phyloP scores from a whole-genome alignment of 2,797 vertebrate genomes.

The Hypotaenidia okinawae region DNA sequence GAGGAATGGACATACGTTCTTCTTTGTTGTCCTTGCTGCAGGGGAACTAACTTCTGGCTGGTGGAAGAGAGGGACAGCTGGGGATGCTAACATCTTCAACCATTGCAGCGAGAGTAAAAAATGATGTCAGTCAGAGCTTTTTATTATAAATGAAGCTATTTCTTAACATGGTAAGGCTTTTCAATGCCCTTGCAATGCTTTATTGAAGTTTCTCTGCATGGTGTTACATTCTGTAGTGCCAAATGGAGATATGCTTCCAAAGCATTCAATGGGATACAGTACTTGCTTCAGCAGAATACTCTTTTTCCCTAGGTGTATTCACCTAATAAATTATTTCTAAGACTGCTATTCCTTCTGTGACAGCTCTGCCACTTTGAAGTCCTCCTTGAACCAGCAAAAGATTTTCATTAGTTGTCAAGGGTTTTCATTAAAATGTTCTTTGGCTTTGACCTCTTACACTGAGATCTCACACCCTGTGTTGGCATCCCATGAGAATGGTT shows the following conservation, averaged over 20 bases:
- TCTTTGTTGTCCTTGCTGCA: constrained; percentile 2
- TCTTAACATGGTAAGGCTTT: constrained; percentile 17
- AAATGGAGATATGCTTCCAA: background rate
- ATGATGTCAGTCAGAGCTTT: background rate
- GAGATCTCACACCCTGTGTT: background rate
- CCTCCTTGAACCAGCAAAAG: constrained; percentile 22
- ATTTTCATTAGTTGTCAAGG: background rate
- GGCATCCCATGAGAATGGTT: background rate
- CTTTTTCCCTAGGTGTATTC: background rate
- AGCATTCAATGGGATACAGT: background rate
- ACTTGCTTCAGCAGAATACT: background rate
- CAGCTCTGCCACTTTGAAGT: constrained; percentile 11
- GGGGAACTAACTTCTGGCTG: constrained; percentile 9
- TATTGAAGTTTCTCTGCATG: background rate
- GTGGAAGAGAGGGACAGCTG: background rate
- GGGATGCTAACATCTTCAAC: background rate
- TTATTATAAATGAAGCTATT: background rate
- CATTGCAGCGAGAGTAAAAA: background rate
- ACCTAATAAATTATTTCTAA: background rate
- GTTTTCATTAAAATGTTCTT: constrained; percentile 22
- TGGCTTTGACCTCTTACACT: background rate
- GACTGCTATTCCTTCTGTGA: background rate
- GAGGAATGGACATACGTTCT: fast-evolving
- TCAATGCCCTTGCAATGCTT: constrained; percentile 3
- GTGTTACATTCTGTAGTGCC: background rate